Evolutionary conservation across 2,113 vertebrate genomes (phyloP).

Genomic region (Oryzias woworae): DNA sequence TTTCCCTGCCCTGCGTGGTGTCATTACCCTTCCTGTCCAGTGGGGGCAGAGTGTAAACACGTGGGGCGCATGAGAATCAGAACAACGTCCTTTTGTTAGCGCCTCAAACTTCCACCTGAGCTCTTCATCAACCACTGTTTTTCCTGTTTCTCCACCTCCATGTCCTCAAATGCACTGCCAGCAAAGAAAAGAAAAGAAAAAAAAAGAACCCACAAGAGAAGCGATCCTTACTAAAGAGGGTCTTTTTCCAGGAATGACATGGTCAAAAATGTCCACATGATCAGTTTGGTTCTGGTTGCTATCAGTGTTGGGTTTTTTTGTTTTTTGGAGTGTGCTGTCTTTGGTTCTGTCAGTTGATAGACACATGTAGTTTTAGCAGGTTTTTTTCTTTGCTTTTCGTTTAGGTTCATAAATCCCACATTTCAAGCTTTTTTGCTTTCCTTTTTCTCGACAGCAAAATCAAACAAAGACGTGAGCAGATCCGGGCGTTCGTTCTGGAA

Average conservation of each 20-base stretch:
- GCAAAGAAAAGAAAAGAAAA: slow-evolving; percentile 5
- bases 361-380: slow-evolving; percentile 18
- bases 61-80: too few species aligned
- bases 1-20: slow-evolving; percentile 8
- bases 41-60: neutral
- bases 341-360: too few species aligned
- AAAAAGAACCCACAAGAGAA: slow-evolving; percentile 7
- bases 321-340: too few species aligned
- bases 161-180: slow-evolving; percentile 59
- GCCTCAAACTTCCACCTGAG: slow-evolving; percentile 26
- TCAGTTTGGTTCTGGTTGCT: slow-evolving; percentile 18
- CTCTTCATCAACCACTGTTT: slow-evolving; percentile 3
- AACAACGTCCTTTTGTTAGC: slow-evolving; percentile 50
- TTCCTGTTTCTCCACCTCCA: slow-evolving; percentile 9
- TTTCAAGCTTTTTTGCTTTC: neutral
- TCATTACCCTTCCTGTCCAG: slow-evolving; percentile 35
- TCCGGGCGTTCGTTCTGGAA: too few species aligned
- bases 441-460: slow-evolving; percentile 28
- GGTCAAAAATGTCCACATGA: slow-evolving; percentile 17
- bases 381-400: slow-evolving; percentile 12
- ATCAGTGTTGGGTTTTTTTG: slow-evolving; percentile 20
- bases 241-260: slow-evolving; percentile 33
- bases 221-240: slow-evolving; percentile 1
- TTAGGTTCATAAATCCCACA: too few species aligned
- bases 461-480: slow-evolving; percentile 41